These are phyloP conservation scores for Coremacera marginata DNA, from an alignment of 2,888 invertebrate species.

Conservation along the genomic window DNA sequence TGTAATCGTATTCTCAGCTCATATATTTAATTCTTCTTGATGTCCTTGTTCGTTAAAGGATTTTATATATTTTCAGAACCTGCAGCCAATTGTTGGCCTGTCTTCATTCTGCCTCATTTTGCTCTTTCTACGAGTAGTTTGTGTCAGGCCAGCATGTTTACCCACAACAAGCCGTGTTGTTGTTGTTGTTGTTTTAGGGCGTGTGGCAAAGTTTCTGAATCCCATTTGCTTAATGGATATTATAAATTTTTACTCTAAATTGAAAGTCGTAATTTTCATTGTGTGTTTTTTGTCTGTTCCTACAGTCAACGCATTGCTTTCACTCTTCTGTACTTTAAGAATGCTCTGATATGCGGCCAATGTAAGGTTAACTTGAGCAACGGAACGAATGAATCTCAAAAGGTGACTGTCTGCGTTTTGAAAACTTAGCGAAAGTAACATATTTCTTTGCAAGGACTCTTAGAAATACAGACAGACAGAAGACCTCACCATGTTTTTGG, in stretches of 20 bases:
- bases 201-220: conserved; percentile 48
- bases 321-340: background rate
- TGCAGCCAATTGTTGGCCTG: background rate
- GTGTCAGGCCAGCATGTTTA: background rate
- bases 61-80: background rate
- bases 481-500: too few species aligned
- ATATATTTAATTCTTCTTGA: background rate
- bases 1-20: background rate
- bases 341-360: too few species aligned
- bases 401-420: too few species aligned
- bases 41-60: background rate
- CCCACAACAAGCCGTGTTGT: background rate
- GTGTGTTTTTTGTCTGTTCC: conserved; percentile 43
- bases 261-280: conserved; percentile 68
- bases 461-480: too few species aligned
- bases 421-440: too few species aligned
- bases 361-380: too few species aligned
- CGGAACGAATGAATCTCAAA: too few species aligned
- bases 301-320: background rate
- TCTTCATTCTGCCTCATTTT: background rate
- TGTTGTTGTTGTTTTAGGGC: background rate
- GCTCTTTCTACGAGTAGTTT: background rate
- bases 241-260: conserved; percentile 69
- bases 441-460: too few species aligned
- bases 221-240: conserved; percentile 69